Evolutionary conservation across 2,113 vertebrate genomes (phyloP).

Genomic region (Rostratula benghalensis): DNA sequence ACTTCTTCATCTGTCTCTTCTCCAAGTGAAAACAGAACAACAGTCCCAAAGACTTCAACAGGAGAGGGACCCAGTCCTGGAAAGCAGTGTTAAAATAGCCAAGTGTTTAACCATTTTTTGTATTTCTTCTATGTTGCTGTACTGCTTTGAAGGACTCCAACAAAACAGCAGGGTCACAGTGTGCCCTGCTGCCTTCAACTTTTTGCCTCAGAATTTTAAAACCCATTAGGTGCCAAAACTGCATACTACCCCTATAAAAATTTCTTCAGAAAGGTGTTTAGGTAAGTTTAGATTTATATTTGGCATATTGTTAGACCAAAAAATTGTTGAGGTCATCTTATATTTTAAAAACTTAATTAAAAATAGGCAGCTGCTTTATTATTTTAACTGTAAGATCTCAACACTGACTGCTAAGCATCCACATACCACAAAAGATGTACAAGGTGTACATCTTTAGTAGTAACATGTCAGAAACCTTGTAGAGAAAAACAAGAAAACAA

Average conservation of each 20-base stretch:
- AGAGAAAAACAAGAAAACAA: neutral
- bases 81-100: neutral
- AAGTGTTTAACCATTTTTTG: neutral
- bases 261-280: neutral
- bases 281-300: neutral
- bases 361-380: neutral
- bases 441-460: neutral
- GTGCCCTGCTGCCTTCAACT: neutral
- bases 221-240: neutral
- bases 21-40: neutral
- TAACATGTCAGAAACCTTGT: neutral
- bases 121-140: neutral
- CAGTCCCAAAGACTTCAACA: neutral
- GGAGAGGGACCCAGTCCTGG: neutral
- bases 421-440: neutral
- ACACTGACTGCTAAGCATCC: neutral
- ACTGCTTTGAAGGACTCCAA: neutral
- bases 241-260: neutral
- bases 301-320: neutral
- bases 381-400: neutral
- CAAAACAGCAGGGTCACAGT: neutral
- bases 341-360: constrained; percentile 4
- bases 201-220: neutral
- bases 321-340: neutral
- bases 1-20: neutral